A percentile compares a stretch with the other conserved stretches of the same genome.
Conservation (phyloP, 2,797 vertebrate species). For the Eulemur mongoz region DNA sequence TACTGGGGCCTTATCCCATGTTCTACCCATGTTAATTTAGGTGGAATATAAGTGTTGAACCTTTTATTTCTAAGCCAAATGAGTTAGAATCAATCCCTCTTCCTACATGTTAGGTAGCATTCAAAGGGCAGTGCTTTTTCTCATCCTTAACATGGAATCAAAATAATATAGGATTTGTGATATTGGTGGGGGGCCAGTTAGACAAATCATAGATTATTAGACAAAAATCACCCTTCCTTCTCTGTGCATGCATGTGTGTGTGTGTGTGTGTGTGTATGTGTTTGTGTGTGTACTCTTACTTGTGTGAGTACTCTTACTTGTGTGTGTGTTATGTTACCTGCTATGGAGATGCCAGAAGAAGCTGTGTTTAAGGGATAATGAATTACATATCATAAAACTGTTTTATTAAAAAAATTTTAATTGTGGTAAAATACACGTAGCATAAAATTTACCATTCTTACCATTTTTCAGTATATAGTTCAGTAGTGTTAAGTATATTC, state of each 20-base stretch:
- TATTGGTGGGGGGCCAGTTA: background rate
- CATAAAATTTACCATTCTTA: background rate
- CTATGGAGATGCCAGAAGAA: background rate
- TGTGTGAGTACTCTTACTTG: background rate
- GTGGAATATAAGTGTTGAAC: background rate
- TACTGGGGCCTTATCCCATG: background rate
- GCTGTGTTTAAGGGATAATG: background rate
- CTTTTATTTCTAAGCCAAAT: background rate
- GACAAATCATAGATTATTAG: background rate
- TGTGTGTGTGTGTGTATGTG: too few relatives aligned
- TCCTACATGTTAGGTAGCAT: background rate
- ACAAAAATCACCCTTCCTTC: background rate
- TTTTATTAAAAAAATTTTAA: background rate
- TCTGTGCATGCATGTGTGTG: background rate
- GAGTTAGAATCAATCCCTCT: background rate
- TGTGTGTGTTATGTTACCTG: background rate
- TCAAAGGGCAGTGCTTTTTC: background rate
- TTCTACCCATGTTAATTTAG: background rate
- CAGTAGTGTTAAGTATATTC: background rate
- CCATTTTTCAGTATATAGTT: background rate
- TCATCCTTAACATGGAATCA: background rate
- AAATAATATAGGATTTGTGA: background rate
- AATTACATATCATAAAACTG: conserved; percentile 9
- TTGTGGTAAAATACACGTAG: background rate
- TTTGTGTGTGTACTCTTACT: background rate